Evolutionary conservation across 2,888 invertebrate species (phyloP).

Genomic region (Plusia festucae): DNA sequence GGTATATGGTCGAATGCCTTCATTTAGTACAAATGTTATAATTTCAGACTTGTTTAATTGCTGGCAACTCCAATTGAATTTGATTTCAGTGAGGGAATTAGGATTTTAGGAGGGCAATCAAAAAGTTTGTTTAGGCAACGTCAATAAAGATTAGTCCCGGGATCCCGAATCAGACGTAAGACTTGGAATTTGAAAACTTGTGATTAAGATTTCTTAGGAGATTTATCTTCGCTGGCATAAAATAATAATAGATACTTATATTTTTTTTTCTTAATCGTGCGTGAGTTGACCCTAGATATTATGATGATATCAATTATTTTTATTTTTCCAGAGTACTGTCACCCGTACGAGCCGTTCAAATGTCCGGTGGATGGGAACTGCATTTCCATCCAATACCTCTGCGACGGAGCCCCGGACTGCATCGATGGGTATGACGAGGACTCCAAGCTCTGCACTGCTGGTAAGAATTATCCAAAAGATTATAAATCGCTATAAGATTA

Average conservation of each 20-base stretch:
- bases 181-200: conserved; percentile 9
- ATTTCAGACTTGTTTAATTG: conserved; percentile 40
- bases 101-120: conserved; percentile 20
- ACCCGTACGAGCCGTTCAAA: conserved; percentile 98
- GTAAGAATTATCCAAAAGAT: conserved; percentile 83
- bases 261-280: neutral
- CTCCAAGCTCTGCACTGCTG: conserved; percentile 97
- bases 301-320: too few species aligned
- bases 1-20: conserved; percentile 15
- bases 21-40: conserved; percentile 28
- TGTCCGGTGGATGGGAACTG: conserved; percentile 98
- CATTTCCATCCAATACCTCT: conserved; percentile 98
- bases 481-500: neutral
- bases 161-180: conserved; percentile 26
- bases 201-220: conserved; percentile 8
- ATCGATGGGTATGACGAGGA: conserved; percentile 98
- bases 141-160: conserved; percentile 20
- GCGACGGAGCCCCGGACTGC: conserved; percentile 97
- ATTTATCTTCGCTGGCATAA: neutral
- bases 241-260: neutral
- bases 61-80: conserved; percentile 39
- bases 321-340: conserved; percentile 90
- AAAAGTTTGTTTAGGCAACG: conserved; percentile 26
- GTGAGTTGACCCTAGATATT: too few species aligned
- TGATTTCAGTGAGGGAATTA: conserved; percentile 32